phyloP scores from a whole-genome alignment of 2,888 invertebrate species.

The Priocnemis perturbator region DNA sequence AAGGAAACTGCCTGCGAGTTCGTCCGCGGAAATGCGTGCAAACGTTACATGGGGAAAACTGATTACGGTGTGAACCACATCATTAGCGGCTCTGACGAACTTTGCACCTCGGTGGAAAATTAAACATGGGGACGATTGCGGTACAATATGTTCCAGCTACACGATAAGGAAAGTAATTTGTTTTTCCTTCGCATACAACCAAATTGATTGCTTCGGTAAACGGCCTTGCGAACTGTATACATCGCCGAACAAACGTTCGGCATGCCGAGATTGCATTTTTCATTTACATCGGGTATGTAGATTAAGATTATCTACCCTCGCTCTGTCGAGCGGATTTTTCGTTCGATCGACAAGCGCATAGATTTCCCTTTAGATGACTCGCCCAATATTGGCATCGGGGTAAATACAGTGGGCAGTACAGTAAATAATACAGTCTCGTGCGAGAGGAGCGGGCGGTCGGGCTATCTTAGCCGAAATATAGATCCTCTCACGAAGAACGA shows the following conservation, averaged over 20 bases:
- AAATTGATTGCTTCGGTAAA: background rate
- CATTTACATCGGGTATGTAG: no score
- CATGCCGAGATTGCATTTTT: no score
- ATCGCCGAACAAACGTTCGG: no score
- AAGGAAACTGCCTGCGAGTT: constrained; percentile 11
- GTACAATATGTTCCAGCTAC: no score
- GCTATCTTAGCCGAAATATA: constrained; percentile 45
- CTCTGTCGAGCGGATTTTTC: no score
- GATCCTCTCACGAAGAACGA: constrained; percentile 38
- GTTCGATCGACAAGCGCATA: no score
- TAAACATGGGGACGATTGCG: no score
- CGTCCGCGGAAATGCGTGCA: constrained; percentile 33
- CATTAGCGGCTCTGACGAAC: no score
- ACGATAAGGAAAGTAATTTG: no score
- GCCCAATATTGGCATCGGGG: constrained; percentile 28
- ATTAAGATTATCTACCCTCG: no score
- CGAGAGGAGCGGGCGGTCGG: constrained; percentile 26
- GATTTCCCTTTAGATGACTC: background rate
- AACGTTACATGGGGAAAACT: constrained; percentile 40
- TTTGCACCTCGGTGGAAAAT: no score
- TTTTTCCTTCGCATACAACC: background rate
- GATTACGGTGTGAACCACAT: no score
- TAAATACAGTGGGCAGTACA: constrained; percentile 57
- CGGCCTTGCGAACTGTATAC: background rate
- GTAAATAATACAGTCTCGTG: constrained; percentile 63